Evolutionary conservation across 2,888 invertebrate genomes (phyloP), one percentile per base, ranked within the genome.

Genomic region (Abrostola tripartita): DNA sequence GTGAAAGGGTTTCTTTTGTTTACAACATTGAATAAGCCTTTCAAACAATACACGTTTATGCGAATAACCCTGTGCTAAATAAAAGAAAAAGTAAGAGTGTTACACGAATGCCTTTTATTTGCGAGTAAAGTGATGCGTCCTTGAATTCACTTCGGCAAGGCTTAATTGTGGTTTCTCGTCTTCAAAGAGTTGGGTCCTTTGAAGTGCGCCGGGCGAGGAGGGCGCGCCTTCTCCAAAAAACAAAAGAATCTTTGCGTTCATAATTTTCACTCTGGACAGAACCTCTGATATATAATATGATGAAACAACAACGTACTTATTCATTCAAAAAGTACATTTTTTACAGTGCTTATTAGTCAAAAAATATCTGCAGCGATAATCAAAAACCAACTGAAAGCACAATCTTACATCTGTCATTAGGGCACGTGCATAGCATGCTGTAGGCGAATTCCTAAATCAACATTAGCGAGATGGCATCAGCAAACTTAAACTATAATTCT

Each of bases 121-220:
- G 74, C 78, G 83, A 82, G 85, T 83, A 87, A 89, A 90, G 88
- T 87, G 89, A 89, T 83, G 87, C 86, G 91, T 90, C 92, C 93
- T 93, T 92, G 90, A 90, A 90, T 89, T 90, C 90, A 89, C 87
- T 85, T 86, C 84, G 89, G 92, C 86, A 89, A 92, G 90, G 90
- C 90, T 92, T 92, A 92, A 93, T 93, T 93, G 92, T 91, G 92
- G 91, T 91, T 91, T 90, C 85, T 84, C 88, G 86, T 88, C 92
- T 92, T 91, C 93, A 93, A 93, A 93, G 93, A 93, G 93, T 92
- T 92, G 88, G 85, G 74, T 85, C 88, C 89, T 92, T 92, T 90
- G 91, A 91, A 81, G 82, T 74, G 78, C 78, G 83, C 74, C 76
- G 76, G 78, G 74, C 79, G 78, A 81, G 44, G 44, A 78, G 79